Evolutionary conservation across 2,888 invertebrate genomes (phyloP).

Genomic region (Unio delphinus): DNA sequence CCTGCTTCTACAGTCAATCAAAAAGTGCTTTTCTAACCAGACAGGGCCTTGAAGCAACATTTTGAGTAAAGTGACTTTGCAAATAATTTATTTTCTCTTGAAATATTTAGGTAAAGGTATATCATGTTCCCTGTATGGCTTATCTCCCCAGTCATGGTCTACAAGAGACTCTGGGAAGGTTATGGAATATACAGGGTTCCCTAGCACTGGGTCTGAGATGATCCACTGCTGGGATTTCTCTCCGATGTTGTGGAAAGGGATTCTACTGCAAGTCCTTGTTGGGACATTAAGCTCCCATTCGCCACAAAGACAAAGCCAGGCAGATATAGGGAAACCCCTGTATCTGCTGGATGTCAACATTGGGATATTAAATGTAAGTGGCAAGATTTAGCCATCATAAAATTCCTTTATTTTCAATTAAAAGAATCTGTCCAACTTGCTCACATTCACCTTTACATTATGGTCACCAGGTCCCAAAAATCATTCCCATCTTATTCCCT

Average conservation of each 20-base stretch:
- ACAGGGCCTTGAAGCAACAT: too few species aligned
- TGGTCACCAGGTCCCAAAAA: too few species aligned
- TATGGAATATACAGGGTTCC: constrained; percentile 59
- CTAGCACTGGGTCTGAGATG: constrained; percentile 27
- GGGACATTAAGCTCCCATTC: constrained; percentile 45
- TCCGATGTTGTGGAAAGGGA: constrained; percentile 61
- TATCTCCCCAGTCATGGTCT: constrained; percentile 54
- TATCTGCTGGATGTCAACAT: constrained; percentile 18
- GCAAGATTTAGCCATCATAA: too few species aligned
- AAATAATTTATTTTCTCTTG: too few species aligned
- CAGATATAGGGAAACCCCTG: constrained; percentile 10
- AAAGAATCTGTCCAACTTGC: too few species aligned
- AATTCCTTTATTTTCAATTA: too few species aligned
- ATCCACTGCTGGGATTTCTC: constrained; percentile 37
- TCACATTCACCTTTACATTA: too few species aligned
- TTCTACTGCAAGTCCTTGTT: constrained; percentile 46
- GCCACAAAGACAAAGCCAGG: constrained; percentile 28
- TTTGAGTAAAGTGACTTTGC: too few species aligned
- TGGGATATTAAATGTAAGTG: constrained; percentile 14
- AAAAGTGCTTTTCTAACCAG: too few species aligned
- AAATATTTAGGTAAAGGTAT: too few species aligned
- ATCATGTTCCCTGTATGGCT: constrained; percentile 57
- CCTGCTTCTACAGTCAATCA: too few species aligned
- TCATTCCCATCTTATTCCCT: too few species aligned
- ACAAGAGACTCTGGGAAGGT: constrained; percentile 36